Evolutionary conservation across 2,797 vertebrate genomes (phyloP).

Genomic region (Megaceryle alcyon): DNA sequence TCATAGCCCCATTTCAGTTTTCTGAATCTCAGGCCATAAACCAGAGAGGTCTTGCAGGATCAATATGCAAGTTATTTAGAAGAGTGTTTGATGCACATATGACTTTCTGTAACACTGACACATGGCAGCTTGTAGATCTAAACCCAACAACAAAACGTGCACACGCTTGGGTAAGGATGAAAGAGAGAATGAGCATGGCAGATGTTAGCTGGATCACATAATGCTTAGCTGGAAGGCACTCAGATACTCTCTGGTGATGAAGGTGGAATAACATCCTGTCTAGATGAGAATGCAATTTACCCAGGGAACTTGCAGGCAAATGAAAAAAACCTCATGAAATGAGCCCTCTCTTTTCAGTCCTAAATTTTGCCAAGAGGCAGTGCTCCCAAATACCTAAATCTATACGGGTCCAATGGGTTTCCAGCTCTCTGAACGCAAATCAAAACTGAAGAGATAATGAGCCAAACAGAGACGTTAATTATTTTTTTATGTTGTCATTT

Average conservation of each 20-base stretch:
- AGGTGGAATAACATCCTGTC: slow-evolving; percentile 53
- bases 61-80: slow-evolving; percentile 62
- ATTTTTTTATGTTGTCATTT: slow-evolving; percentile 58
- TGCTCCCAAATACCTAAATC: background rate
- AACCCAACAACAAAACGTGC: slow-evolving; percentile 52
- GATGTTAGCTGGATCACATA: slow-evolving; percentile 46
- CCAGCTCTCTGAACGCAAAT: slow-evolving; percentile 36
- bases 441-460: slow-evolving; percentile 43
- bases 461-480: slow-evolving; percentile 44
- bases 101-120: slow-evolving; percentile 54
- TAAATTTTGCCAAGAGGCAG: background rate
- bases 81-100: slow-evolving; percentile 57
- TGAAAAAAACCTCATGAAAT: background rate
- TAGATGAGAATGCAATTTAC: slow-evolving; percentile 25
- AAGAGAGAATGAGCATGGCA: slow-evolving; percentile 57
- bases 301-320: slow-evolving; percentile 7
- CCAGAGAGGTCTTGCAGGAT: slow-evolving; percentile 5
- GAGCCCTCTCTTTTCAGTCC: background rate
- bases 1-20: background rate
- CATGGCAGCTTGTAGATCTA: slow-evolving; percentile 46
- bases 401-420: background rate
- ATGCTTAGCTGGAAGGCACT: slow-evolving; percentile 46
- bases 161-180: slow-evolving; percentile 48
- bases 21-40: slow-evolving; percentile 44
- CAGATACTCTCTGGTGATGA: slow-evolving; percentile 9